Conservation (phyloP, 2,888 invertebrate genomes). For the Pollenia labialis region DNA sequence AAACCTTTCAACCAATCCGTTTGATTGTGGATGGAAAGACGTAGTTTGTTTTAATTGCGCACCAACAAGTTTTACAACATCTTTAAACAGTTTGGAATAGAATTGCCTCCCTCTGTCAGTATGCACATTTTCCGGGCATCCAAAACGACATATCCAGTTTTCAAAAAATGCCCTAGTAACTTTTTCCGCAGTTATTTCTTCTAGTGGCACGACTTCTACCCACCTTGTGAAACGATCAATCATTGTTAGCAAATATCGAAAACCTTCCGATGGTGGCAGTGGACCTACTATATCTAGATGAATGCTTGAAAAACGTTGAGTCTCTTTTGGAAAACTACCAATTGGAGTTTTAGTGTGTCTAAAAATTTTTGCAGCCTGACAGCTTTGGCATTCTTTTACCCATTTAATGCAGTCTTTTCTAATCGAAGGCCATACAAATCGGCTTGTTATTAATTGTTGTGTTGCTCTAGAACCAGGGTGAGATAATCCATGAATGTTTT, state of each 20-base stretch:
- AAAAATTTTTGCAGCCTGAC: not conserved
- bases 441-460: not conserved
- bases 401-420: not conserved
- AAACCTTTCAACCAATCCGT: too few species aligned
- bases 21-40: too few species aligned
- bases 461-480: conserved; percentile 14
- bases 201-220: not conserved
- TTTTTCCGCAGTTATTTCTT: conserved; percentile 7
- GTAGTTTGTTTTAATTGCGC: too few species aligned
- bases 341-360: not conserved
- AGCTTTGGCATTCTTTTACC: conserved; percentile 7
- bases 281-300: too few species aligned
- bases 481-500: not conserved
- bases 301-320: too few species aligned
- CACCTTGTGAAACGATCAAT: conserved; percentile 15
- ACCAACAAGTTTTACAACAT: too few species aligned
- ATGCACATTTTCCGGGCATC: not conserved
- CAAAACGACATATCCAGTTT: conserved; percentile 15
- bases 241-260: conserved; percentile 10
- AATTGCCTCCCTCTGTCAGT: conserved; percentile 1
- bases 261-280: conserved; percentile 10
- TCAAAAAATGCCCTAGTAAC: conserved; percentile 2
- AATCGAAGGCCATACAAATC: conserved; percentile 16
- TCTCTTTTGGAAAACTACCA: too few species aligned
- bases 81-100: too few species aligned